Base-by-base conservation (phyloP, 2,113 vertebrate species). In the Trogon melanurus region DNA sequence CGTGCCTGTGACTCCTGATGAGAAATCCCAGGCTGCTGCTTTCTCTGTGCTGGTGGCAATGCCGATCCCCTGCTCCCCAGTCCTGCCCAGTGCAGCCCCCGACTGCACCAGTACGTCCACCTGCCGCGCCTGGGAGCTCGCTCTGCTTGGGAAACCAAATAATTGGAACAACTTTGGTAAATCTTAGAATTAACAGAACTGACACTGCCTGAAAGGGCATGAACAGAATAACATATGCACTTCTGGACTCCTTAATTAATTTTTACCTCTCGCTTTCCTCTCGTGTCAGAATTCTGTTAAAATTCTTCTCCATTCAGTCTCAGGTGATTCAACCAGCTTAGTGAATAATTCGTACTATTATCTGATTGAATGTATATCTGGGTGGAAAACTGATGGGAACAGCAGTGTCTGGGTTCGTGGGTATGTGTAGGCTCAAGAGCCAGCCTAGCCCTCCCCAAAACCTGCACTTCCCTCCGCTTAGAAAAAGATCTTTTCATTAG, bases 321-420 rank as follows among this genome's bases (percentile, higher is more conserved):
- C 60, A 10, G 65, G 17, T 62, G 82, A n/a, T 7, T 54, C 86
- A 11, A 1, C 17, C 67, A 45, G 53, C 45, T 26, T 23, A 1
- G 58, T 54, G 62, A 66, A 36, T 8, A 22, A 65, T 30, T 89
- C 3, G 5, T 1, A 8, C 22, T 9, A 6, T 11, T 30, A 29
- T 23, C 67, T 56, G 3, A 47, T 21, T 26, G 62, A 60, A 12
- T 1, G 30, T 15, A 13, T 12, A 19, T 4, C 25, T 41, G 2
- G 25, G 20, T 45, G 73, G 20, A 6, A 47, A 61, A 23, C 50
- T 9, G 88, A 21, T 5, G 53, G 51, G 34, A 30, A 64, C 12
- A 13, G 12, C 0, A 0, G 13, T 34, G 18, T 23, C 21, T 0
- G 2, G 29, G 2, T 9, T 13, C 1, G 1, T 5, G 11, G 44